Percentiles rank a stretch among this genome's conserved stretches.
Evolutionary conservation across 2,113 vertebrate genomes (phyloP).

Genomic region (Perccottus glenii): DNA sequence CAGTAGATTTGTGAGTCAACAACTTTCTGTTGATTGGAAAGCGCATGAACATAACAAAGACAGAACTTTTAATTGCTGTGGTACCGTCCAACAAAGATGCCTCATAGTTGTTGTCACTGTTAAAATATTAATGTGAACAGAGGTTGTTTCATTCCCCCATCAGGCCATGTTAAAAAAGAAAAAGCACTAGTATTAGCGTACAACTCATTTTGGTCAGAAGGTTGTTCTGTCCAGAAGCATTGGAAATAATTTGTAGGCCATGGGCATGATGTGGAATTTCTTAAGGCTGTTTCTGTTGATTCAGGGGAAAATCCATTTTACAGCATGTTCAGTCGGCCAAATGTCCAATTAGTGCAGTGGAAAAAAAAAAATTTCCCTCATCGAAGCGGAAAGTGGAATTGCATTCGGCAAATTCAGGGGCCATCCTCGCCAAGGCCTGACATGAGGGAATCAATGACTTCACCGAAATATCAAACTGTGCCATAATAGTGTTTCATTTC

Average conservation of each 20-base stretch:
- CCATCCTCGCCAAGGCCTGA: constrained; percentile 56
- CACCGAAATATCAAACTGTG: constrained; percentile 68
- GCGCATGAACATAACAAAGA: no score
- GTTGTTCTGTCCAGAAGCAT: constrained; percentile 32
- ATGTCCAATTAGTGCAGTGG: constrained; percentile 65
- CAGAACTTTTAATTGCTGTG: no score
- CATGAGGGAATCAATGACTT: constrained; percentile 67
- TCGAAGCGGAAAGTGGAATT: constrained; percentile 44
- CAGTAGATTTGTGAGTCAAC: no score
- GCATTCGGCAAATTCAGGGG: constrained; percentile 57
- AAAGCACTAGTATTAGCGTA: not conserved
- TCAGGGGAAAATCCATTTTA: constrained; percentile 68
- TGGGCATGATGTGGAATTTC: constrained; percentile 43
- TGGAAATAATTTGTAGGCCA: constrained; percentile 27
- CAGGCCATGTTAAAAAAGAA: not conserved
- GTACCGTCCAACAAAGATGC: no score
- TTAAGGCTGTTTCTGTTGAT: constrained; percentile 63
- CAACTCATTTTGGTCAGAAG: not conserved
- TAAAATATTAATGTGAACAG: no score
- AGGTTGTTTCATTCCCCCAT: no score
- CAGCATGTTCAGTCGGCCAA: constrained; percentile 53
- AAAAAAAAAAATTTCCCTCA: constrained; percentile 36
- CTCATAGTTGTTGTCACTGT: no score
- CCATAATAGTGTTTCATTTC: constrained; percentile 64
- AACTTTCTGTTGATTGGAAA: no score